A percentile compares a stretch with the other conserved stretches of the same genome.
Evolutionary conservation across 2,888 invertebrate species (phyloP).

Genomic region (Tenthredo scrophulariae): DNA sequence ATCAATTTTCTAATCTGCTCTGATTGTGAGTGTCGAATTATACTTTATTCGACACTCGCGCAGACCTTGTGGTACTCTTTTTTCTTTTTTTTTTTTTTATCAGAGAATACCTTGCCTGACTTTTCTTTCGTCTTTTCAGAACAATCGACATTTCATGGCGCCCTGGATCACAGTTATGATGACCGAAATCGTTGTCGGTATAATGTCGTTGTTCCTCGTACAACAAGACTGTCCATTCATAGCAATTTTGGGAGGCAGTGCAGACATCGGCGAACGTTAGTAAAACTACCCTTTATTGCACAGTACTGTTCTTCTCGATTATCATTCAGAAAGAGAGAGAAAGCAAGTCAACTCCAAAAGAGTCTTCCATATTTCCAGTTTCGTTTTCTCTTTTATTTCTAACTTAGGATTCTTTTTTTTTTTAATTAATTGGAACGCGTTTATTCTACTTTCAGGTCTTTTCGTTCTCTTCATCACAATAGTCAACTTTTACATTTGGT

Average conservation of each 20-base stretch:
- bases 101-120: background rate
- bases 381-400: background rate
- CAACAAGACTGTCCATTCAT: conserved; percentile 72
- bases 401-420: background rate
- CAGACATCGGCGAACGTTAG: conserved; percentile 71
- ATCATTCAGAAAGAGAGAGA: background rate
- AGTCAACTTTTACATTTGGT: conserved; percentile 74
- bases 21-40: background rate
- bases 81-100: conserved; percentile 31
- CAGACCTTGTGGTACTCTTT: background rate
- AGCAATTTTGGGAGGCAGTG: conserved; percentile 70
- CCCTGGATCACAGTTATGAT: conserved; percentile 78
- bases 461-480: conserved; percentile 63
- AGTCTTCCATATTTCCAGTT: background rate
- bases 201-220: conserved; percentile 75
- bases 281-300: conserved; percentile 26
- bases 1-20: background rate
- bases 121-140: conserved; percentile 65
- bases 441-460: conserved; percentile 34
- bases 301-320: background rate
- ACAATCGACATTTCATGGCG: conserved; percentile 76
- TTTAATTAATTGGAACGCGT: background rate
- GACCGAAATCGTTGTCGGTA: conserved; percentile 72
- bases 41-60: background rate
- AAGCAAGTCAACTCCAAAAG: background rate